Percentiles rank a stretch among this genome's conserved stretches.
phyloP scores from a whole-genome alignment of 2,113 vertebrate genomes.

The Sakesphorus luctuosus region DNA sequence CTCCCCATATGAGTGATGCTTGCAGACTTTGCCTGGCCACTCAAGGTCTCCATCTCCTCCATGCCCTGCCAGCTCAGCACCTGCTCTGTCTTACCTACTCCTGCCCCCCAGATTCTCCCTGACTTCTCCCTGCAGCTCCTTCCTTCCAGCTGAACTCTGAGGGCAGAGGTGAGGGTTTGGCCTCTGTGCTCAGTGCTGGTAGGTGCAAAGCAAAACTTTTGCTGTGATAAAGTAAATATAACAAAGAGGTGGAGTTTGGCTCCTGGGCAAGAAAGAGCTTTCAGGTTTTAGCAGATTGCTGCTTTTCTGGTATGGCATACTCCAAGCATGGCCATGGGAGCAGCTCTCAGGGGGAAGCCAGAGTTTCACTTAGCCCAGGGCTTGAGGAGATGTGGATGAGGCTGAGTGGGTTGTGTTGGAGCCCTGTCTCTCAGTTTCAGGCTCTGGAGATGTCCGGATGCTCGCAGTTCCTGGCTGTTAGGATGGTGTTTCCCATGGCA shows the following conservation, averaged over 20 bases:
- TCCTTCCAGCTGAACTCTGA: neutral
- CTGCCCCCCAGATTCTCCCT: neutral
- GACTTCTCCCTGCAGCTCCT: neutral
- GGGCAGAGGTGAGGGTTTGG: neutral
- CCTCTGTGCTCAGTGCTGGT: neutral
- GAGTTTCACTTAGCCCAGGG: neutral
- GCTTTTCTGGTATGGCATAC: rapidly evolving
- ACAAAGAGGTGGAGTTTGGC: neutral
- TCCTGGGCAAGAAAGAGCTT: neutral
- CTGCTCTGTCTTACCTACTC: neutral
- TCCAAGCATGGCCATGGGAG: neutral
- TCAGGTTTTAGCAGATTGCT: neutral
- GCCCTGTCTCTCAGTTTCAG: neutral
- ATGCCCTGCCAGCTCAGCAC: neutral
- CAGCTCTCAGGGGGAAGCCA: neutral
- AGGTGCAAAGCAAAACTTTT: neutral
- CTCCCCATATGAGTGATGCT: neutral
- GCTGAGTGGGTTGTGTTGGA: neutral
- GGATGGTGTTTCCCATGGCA: rapidly evolving
- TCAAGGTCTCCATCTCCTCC: neutral
- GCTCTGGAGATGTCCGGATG: neutral
- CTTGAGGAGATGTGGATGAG: neutral
- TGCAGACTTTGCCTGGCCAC: neutral
- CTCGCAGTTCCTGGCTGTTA: neutral
- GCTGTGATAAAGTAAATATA: neutral